Conservation (phyloP, 1,140 invertebrate species). For the Drosophila ercepeae region DNA sequence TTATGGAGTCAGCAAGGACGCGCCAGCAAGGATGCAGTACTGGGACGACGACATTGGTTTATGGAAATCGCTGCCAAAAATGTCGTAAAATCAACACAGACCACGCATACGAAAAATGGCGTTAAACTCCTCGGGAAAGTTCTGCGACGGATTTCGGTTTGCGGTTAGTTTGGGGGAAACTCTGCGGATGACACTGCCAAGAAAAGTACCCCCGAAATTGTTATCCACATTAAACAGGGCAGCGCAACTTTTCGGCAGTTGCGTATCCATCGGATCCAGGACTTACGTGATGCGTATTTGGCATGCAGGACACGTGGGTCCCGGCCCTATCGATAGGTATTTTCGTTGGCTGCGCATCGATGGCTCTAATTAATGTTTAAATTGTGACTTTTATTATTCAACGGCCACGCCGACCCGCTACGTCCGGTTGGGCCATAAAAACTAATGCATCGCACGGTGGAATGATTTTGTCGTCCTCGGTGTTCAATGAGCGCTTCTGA, state of each 20-base stretch:
- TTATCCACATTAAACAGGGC: slow-evolving; percentile 48
- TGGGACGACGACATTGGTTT: slow-evolving; percentile 23
- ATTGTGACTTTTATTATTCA: slow-evolving; percentile 71
- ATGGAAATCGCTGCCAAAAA: slow-evolving; percentile 53
- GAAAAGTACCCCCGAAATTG: slow-evolving; percentile 37
- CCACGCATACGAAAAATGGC: slow-evolving; percentile 64
- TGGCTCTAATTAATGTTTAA: slow-evolving; percentile 78
- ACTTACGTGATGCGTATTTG: slow-evolving; percentile 61
- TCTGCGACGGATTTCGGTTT: slow-evolving; percentile 54
- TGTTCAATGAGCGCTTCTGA: slow-evolving; percentile 9
- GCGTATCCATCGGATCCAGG: slow-evolving; percentile 41
- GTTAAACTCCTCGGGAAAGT: slow-evolving; percentile 63
- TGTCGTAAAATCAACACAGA: slow-evolving; percentile 72
- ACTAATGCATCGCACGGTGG: slow-evolving; percentile 33
- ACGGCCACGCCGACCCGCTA: background rate
- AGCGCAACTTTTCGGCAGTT: slow-evolving; percentile 45
- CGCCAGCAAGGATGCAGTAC: slow-evolving; percentile 36
- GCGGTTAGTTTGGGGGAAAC: slow-evolving; percentile 58
- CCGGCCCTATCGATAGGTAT: slow-evolving; percentile 46
- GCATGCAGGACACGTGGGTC: slow-evolving; percentile 51
- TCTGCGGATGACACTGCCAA: slow-evolving; percentile 33
- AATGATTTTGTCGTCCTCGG: slow-evolving; percentile 19
- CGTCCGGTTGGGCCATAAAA: slow-evolving; percentile 46
- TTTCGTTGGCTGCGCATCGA: slow-evolving; percentile 55
- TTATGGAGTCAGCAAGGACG: slow-evolving; percentile 58